Evolutionary conservation across 2,797 vertebrate genomes (phyloP).

Genomic region (Crypturellus tataupa): DNA sequence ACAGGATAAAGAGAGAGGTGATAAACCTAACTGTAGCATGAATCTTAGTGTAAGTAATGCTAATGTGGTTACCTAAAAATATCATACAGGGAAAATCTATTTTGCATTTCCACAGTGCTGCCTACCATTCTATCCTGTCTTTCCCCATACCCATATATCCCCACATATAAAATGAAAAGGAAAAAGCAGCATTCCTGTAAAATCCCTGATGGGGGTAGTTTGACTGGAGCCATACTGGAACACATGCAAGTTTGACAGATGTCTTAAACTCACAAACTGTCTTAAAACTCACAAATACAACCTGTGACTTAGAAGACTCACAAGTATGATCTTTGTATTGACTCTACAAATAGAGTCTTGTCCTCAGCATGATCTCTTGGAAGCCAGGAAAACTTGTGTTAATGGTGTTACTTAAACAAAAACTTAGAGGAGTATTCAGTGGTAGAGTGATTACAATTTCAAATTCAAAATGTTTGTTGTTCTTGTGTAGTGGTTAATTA

Average conservation of each 20-base stretch:
- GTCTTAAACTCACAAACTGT: background rate
- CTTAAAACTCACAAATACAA: background rate
- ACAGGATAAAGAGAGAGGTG: background rate
- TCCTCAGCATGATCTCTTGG: background rate
- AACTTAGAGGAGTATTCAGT: background rate
- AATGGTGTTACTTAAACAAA: background rate
- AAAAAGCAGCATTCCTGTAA: background rate
- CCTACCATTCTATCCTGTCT: background rate
- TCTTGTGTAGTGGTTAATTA: background rate
- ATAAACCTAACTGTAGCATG: background rate
- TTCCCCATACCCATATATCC: background rate
- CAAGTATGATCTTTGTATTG: background rate
- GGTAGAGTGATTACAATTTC: background rate
- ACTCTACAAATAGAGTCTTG: background rate
- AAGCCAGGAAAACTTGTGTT: background rate
- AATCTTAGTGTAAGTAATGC: background rate
- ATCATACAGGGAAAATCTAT: background rate
- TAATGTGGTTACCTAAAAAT: background rate
- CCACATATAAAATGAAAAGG: background rate
- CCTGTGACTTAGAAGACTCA: background rate
- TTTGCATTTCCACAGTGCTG: background rate
- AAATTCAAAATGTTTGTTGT: background rate
- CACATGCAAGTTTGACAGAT: background rate
- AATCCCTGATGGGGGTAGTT: rapidly evolving
- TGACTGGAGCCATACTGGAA: background rate